Evolutionary conservation across 2,888 invertebrate species (phyloP).

Genomic region (Drosophila cracens): DNA sequence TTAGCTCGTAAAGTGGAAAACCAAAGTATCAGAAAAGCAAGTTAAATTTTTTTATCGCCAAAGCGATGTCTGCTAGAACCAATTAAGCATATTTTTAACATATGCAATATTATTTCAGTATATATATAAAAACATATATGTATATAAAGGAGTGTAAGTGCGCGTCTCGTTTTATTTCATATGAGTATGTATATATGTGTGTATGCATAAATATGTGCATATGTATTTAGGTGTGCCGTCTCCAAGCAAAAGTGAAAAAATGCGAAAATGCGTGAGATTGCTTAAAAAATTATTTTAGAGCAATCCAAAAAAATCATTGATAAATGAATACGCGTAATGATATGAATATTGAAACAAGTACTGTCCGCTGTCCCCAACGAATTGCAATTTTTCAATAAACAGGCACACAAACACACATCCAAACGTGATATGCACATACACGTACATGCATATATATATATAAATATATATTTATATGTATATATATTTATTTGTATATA

Average conservation of each 20-base stretch:
- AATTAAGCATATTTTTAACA: constrained; percentile 29
- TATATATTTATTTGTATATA: constrained; percentile 1
- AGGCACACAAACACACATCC: constrained; percentile 21
- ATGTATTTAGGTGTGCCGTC: constrained; percentile 54
- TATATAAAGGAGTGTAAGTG: constrained; percentile 34
- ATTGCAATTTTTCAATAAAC: constrained; percentile 49
- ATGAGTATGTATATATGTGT: constrained; percentile 33
- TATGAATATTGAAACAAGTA: constrained; percentile 66
- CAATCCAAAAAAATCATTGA: constrained; percentile 28
- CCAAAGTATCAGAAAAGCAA: constrained; percentile 28
- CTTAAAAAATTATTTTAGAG: constrained; percentile 40
- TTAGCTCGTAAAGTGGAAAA: constrained; percentile 45
- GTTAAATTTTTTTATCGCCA: constrained; percentile 31
- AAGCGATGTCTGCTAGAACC: constrained; percentile 33
- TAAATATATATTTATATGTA: background rate
- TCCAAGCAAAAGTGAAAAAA: constrained; percentile 20
- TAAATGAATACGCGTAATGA: constrained; percentile 34
- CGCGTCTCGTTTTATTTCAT: constrained; percentile 59
- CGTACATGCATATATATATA: background rate
- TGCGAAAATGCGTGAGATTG: constrained; percentile 23
- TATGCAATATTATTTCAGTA: constrained; percentile 24
- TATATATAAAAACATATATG: constrained; percentile 25
- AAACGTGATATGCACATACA: constrained; percentile 4
- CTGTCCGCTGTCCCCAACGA: constrained; percentile 28
- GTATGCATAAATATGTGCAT: constrained; percentile 24